A percentile compares a stretch with the other conserved stretches of the same genome.
Evolutionary conservation across 2,797 vertebrate genomes (phyloP).

Genomic region (Pangasius larnaudii): DNA sequence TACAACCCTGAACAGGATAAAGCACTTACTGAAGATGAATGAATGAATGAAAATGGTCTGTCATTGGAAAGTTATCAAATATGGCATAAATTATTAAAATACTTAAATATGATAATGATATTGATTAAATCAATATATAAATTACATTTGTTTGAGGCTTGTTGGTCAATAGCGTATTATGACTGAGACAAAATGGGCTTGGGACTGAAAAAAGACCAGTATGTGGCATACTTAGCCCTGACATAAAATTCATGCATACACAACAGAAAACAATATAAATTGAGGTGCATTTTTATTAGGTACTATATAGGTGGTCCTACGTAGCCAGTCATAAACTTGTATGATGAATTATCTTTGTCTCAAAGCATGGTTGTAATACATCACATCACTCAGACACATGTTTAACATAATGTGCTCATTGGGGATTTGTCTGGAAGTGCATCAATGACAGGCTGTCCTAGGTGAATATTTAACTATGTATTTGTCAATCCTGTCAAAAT

Average conservation of each 20-base stretch:
- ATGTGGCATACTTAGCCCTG: not conserved
- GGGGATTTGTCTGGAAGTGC: not conserved
- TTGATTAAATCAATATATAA: not conserved
- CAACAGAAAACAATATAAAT: not conserved
- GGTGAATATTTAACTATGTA: not conserved
- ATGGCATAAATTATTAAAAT: not conserved
- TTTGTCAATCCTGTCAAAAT: slow-evolving; percentile 4
- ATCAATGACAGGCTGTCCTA: not conserved
- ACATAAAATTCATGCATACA: not conserved
- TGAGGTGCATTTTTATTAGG: not conserved
- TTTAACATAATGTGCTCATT: not conserved
- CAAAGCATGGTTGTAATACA: not conserved
- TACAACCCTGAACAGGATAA: not conserved
- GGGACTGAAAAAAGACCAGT: not conserved
- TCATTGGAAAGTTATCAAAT: not conserved
- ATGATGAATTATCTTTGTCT: not conserved
- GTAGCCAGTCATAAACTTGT: not conserved
- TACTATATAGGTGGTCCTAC: not conserved
- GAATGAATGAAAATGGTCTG: not conserved
- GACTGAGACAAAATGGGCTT: not conserved
- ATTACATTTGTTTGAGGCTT: not conserved
- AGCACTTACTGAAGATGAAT: not conserved
- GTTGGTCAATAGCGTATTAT: not conserved
- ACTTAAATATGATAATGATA: not conserved
- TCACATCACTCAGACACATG: not conserved